phyloP scores from a whole-genome alignment of 92 coral and sea anemone species.

The Bergia puertoricense region DNA sequence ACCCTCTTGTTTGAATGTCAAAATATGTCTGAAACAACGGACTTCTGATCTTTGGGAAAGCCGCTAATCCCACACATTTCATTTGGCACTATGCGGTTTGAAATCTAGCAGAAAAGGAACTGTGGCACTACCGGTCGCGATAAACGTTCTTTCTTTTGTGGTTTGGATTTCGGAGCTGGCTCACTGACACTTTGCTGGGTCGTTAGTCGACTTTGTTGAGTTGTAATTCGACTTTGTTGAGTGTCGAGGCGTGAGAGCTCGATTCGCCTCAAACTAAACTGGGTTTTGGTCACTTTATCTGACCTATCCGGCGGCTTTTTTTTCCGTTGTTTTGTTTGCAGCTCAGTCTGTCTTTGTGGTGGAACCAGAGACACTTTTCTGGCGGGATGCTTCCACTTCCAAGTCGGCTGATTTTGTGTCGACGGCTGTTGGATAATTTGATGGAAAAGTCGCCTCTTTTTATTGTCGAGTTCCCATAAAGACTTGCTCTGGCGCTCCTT shows the following conservation, averaged over 20 bases:
- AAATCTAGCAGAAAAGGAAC: conserved; percentile 31
- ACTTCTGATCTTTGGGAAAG: not conserved
- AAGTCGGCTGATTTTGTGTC: conserved; percentile 11
- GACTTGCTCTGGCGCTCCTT: conserved; percentile 83
- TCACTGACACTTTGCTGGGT: conserved; percentile 22
- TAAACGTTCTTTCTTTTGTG: conserved; percentile 2
- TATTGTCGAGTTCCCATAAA: conserved; percentile 91
- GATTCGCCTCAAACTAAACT: not conserved
- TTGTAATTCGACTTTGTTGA: conserved; percentile 25
- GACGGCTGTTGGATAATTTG: conserved; percentile 71
- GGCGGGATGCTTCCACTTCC: conserved; percentile 27
- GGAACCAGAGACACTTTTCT: conserved; percentile 18
- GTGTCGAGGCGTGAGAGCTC: conserved; percentile 18
- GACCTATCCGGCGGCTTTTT: conserved; percentile 15
- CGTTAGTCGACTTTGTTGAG: conserved; percentile 27
- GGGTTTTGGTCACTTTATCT: not conserved
- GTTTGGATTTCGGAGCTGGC: conserved; percentile 8
- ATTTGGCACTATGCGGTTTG: not conserved
- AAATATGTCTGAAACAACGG: not conserved
- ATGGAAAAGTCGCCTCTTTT: conserved; percentile 79
- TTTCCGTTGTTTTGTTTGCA: conserved; percentile 11
- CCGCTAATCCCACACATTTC: not conserved
- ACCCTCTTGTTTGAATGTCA: not conserved
- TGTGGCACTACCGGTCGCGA: conserved; percentile 22
- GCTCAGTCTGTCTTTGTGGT: not conserved